Percentiles rank a stretch among this genome's conserved stretches.
Conservation (phyloP, 2,113 vertebrate genomes). For the Boleophthalmus pectinirostris region DNA sequence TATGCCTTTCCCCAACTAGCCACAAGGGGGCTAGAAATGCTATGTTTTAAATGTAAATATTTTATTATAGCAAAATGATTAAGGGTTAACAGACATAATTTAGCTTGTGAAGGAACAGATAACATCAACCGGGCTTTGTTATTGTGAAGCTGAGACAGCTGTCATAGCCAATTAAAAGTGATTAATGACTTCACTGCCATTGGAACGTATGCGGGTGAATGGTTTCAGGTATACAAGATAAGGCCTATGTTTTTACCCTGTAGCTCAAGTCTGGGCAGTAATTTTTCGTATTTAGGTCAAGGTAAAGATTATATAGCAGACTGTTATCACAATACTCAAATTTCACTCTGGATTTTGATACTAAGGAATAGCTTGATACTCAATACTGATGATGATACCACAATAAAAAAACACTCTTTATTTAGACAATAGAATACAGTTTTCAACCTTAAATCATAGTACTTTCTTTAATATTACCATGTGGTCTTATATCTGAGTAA, state of each 20-base stretch:
- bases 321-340: no score
- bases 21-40: background rate
- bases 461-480: no score
- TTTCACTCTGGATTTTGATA: no score
- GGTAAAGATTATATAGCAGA: background rate
- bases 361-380: no score
- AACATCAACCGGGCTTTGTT: background rate
- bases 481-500: no score
- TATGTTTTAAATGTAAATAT: background rate
- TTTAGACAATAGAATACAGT: no score
- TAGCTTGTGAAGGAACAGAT: background rate
- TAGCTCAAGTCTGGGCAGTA: background rate
- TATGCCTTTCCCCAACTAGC: no score
- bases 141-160: background rate
- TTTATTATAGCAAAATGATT: background rate
- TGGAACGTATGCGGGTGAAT: background rate
- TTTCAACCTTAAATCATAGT: no score
- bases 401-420: no score
- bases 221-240: background rate
- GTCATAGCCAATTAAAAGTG: background rate
- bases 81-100: background rate
- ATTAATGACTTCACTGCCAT: constrained; percentile 3
- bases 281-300: constrained; percentile 10
- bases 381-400: no score
- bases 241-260: background rate